Percentiles rank a stretch among this genome's conserved stretches.
Evolutionary conservation across 2,888 invertebrate species (phyloP).

Genomic region (Leptinotarsa tumamoca): DNA sequence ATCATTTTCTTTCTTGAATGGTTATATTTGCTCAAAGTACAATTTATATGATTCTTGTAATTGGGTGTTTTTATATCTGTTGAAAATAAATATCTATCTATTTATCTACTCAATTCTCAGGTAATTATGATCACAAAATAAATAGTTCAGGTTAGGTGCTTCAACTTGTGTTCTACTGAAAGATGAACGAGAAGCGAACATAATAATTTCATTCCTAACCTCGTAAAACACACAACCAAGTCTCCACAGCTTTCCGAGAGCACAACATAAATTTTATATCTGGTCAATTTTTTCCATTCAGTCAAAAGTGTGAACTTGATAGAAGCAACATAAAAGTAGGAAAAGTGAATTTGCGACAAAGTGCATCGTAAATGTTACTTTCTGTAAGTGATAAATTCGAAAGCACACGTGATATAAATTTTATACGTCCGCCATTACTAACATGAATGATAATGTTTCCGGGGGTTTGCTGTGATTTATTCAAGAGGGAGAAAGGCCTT

Average conservation of each 20-base stretch:
- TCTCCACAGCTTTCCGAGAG: not conserved
- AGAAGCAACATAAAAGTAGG: slow-evolving; percentile 27
- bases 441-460: slow-evolving; percentile 30
- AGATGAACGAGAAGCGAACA: not conserved
- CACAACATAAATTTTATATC: slow-evolving; percentile 8
- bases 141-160: not conserved
- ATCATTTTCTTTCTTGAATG: too few species aligned
- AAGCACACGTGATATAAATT: slow-evolving; percentile 30
- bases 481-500: not conserved
- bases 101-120: too few species aligned
- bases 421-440: slow-evolving; percentile 29
- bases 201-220: not conserved
- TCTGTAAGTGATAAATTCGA: slow-evolving; percentile 32
- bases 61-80: too few species aligned
- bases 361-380: slow-evolving; percentile 35
- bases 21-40: too few species aligned
- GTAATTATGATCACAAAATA: too few species aligned
- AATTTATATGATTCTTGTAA: too few species aligned
- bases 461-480: slow-evolving; percentile 31
- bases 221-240: not conserved
- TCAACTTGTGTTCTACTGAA: not conserved
- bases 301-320: slow-evolving; percentile 31
- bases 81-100: too few species aligned
- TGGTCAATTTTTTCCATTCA: slow-evolving; percentile 18
- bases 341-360: slow-evolving; percentile 39